Evolutionary conservation across 1,140 invertebrate genomes (phyloP).

Genomic region (Rhizoglyphus robini): DNA sequence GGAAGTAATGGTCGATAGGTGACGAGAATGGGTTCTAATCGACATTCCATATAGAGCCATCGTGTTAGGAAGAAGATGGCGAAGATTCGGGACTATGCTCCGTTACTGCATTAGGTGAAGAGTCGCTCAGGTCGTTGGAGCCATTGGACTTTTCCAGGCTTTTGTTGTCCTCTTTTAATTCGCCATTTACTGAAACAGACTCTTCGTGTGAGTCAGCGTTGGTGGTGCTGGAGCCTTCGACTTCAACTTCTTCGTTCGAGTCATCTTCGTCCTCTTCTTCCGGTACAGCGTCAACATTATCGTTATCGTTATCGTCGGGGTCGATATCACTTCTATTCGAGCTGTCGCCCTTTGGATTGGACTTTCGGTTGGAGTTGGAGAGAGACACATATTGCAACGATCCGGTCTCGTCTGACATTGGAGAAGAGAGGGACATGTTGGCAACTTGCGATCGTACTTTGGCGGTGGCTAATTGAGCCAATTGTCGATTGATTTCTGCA

Average conservation of each 20-base stretch:
- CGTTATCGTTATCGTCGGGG: neutral
- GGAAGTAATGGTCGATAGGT: no score
- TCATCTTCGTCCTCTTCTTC: conserved; percentile 8
- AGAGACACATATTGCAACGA: conserved; percentile 9
- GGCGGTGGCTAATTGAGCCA: neutral
- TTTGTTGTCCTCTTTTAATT: neutral
- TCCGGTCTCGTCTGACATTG: neutral
- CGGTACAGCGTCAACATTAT: neutral
- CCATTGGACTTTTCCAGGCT: neutral
- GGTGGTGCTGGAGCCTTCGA: neutral
- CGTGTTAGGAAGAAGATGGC: no score
- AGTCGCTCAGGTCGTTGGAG: neutral
- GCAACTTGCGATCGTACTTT: neutral
- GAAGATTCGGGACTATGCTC: neutral
- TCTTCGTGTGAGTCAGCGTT: neutral
- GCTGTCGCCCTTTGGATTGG: neutral
- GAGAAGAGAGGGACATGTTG: neutral
- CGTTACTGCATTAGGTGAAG: neutral
- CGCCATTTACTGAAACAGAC: neutral
- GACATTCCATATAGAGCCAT: no score
- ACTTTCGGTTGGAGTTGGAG: neutral
- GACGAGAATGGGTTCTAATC: no score
- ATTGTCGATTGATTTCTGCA: conserved; percentile 10
- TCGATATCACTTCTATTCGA: neutral
- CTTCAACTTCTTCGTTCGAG: neutral